Conservation (phyloP, 2,888 invertebrate species). For the Limnephilus lunatus region DNA sequence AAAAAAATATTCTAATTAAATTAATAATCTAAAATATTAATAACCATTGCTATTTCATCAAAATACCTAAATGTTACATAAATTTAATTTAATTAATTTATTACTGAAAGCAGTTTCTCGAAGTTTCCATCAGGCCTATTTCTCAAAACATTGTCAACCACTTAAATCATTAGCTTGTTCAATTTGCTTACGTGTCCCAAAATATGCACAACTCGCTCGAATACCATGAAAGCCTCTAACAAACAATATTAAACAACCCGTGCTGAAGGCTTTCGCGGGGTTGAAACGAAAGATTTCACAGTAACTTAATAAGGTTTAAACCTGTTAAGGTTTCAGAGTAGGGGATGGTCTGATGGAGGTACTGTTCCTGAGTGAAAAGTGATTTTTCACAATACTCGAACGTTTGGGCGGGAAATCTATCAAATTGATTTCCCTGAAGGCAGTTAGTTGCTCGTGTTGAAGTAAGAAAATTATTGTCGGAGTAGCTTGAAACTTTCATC, state of each 20-base stretch:
- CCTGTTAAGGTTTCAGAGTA: background rate
- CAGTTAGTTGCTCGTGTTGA: background rate
- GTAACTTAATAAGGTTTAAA: background rate
- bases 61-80: background rate
- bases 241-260: background rate
- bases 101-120: background rate
- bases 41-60: background rate
- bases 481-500: background rate
- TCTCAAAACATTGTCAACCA: background rate
- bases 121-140: background rate
- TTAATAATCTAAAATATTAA: too few relatives aligned
- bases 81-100: background rate
- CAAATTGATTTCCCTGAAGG: background rate
- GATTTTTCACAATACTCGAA: background rate
- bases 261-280: background rate
- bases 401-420: background rate
- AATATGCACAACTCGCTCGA: background rate
- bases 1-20: too few relatives aligned
- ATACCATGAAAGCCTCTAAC: background rate
- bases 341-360: background rate
- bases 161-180: background rate
- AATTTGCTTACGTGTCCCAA: background rate
- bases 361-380: background rate
- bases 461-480: background rate
- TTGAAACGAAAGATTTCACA: background rate